Conservation (phyloP, 2,888 invertebrate species). For the Ornithoptera alexandrae region DNA sequence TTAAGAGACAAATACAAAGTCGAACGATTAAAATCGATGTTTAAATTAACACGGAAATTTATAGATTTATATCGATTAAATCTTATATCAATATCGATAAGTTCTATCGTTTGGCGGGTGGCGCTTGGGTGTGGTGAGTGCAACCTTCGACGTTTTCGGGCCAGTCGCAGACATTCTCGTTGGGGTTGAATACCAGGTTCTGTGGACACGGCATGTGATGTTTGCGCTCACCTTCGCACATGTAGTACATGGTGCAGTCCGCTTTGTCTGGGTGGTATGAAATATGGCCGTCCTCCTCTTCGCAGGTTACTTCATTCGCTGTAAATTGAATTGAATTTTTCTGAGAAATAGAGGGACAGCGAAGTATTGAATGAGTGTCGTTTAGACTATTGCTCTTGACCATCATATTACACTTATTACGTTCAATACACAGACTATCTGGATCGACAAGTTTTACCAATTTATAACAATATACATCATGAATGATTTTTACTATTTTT, state of each 20-base stretch:
- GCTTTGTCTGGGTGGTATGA: conserved; percentile 94
- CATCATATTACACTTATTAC: no score
- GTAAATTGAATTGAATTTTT: conserved; percentile 33
- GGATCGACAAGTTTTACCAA: no score
- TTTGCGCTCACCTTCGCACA: conserved; percentile 97
- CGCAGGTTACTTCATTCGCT: conserved; percentile 94
- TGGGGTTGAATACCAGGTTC: conserved; percentile 94
- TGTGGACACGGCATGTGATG: conserved; percentile 98
- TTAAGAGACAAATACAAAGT: conserved; percentile 7
- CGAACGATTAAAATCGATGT: conserved; percentile 6
- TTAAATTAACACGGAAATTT: conserved; percentile 10
- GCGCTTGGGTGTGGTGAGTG: conserved; percentile 74
- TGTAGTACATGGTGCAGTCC: conserved; percentile 96
- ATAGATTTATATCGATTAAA: conserved; percentile 22
- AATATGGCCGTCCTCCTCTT: conserved; percentile 96
- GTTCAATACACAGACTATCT: no score
- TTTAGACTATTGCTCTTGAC: no score
- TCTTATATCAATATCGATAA: conserved; percentile 34
- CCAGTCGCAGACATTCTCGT: conserved; percentile 97
- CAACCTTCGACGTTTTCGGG: conserved; percentile 96
- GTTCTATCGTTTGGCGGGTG: conserved; percentile 65
- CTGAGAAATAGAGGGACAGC: no score
- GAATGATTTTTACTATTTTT: no score
- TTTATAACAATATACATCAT: no score
- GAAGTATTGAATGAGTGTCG: no score